Conservation (phyloP, 2,797 vertebrate species). For the Sebastes iracundus region DNA sequence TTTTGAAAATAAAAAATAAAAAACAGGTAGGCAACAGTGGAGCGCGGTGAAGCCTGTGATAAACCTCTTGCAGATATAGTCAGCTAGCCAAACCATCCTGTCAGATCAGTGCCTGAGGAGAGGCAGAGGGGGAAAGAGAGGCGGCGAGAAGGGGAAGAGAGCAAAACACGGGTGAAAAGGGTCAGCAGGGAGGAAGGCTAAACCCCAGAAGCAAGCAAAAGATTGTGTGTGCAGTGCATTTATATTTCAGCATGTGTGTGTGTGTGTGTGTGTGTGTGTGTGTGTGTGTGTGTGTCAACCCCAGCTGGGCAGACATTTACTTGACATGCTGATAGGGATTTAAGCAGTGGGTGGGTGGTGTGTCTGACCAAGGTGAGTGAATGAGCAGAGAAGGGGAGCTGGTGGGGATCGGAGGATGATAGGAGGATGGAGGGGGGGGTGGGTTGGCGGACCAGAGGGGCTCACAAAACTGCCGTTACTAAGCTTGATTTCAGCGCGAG, state of each 20-base stretch:
- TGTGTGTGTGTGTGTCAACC: conserved; percentile 73
- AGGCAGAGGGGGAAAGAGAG: conserved; percentile 61
- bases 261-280: conserved; percentile 59
- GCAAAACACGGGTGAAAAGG: conserved; percentile 73
- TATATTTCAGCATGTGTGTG: conserved; percentile 61
- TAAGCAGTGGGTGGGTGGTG: conserved; percentile 87
- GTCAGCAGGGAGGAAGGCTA: conserved; percentile 80
- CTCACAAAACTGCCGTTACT: conserved; percentile 82
- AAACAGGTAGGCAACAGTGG: conserved; percentile 47
- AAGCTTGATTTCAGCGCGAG: conserved; percentile 84
- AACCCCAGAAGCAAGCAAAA: conserved; percentile 81
- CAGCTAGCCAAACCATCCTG: conserved; percentile 74
- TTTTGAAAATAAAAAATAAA: conserved; percentile 69
- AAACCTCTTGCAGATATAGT: conserved; percentile 77
- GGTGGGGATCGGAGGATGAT: conserved; percentile 68
- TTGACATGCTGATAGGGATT: conserved; percentile 90
- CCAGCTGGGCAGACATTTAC: conserved; percentile 89
- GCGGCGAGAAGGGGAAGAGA: conserved; percentile 65
- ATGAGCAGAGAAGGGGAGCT: conserved; percentile 75
- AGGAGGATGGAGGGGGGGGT: conserved; percentile 25
- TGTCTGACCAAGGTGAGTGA: conserved; percentile 83
- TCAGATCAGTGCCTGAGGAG: conserved; percentile 75
- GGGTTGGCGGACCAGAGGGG: conserved; percentile 47
- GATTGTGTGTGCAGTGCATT: conserved; percentile 73
- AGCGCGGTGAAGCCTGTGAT: conserved; percentile 50